Percentiles rank a stretch among this genome's conserved stretches.
Conservation (phyloP, 2,113 vertebrate species). For the Plecturocebus donacophilus region DNA sequence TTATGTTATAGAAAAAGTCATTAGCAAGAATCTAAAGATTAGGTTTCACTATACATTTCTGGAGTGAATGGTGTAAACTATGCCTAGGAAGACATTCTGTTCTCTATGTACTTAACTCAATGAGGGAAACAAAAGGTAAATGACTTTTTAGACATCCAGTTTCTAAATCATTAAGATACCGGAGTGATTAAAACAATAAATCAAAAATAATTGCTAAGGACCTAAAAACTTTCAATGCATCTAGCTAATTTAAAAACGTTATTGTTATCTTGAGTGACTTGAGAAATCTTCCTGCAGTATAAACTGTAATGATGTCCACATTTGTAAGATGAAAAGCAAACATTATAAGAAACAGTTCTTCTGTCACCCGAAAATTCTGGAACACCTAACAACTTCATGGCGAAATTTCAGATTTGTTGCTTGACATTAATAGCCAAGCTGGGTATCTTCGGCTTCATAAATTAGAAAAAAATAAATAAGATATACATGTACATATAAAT, state of each 20-base stretch:
- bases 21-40: neutral
- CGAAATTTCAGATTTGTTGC: conserved; percentile 61
- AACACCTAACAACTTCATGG: neutral
- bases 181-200: neutral
- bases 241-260: neutral
- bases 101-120: neutral
- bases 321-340: neutral
- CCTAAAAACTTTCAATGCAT: neutral
- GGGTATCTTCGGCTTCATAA: conserved; percentile 58
- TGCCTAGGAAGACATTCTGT: neutral
- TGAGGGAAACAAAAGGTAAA: neutral
- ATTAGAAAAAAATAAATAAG: conserved; percentile 71
- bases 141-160: neutral
- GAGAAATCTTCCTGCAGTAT: neutral
- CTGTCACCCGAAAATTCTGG: conserved; percentile 36
- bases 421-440: conserved; percentile 35
- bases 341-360: neutral
- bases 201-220: neutral
- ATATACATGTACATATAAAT: conserved; percentile 68
- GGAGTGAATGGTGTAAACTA: neutral
- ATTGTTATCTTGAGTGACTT: neutral
- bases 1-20: neutral
- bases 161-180: neutral
- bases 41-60: neutral
- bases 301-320: neutral